phyloP scores from a whole-genome alignment of 2,888 invertebrate species.

The Caenorhabditis doughertyi region DNA sequence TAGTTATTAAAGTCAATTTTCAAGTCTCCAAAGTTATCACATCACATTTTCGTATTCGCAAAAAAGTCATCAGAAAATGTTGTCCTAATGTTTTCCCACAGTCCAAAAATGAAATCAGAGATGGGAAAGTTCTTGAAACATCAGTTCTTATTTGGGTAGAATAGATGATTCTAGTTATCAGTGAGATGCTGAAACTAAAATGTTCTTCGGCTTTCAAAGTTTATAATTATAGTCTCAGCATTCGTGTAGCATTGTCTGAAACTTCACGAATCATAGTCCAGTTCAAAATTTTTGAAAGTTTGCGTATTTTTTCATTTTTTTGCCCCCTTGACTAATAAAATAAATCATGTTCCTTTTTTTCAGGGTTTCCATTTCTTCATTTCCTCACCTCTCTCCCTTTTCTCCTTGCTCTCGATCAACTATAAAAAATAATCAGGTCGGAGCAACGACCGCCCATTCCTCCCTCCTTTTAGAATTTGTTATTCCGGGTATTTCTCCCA shows the following conservation, averaged over 20 bases:
- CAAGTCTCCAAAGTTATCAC: neutral
- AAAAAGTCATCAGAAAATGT: neutral
- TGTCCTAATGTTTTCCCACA: slow-evolving; percentile 12
- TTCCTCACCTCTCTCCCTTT: neutral
- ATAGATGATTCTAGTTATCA: neutral
- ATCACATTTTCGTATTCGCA: neutral
- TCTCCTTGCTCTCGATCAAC: neutral
- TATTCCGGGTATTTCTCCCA: neutral
- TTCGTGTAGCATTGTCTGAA: too few species aligned
- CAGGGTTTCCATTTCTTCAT: neutral
- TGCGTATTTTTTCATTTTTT: neutral
- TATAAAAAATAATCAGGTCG: slow-evolving; percentile 19
- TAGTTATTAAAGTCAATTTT: neutral
- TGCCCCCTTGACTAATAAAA: neutral
- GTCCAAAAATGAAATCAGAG: slow-evolving; percentile 8
- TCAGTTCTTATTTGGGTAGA: neutral
- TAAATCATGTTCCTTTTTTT: neutral
- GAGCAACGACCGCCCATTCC: neutral
- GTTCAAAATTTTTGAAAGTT: neutral
- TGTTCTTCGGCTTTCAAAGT: too few species aligned
- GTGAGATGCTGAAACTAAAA: too few species aligned
- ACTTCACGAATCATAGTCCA: neutral
- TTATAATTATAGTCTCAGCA: too few species aligned
- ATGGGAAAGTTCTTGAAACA: neutral
- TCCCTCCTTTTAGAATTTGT: neutral